Evolutionary conservation across 2,888 invertebrate genomes (phyloP), one percentile per base, ranked within the genome.

Genomic region (Entomobrya proxima): DNA sequence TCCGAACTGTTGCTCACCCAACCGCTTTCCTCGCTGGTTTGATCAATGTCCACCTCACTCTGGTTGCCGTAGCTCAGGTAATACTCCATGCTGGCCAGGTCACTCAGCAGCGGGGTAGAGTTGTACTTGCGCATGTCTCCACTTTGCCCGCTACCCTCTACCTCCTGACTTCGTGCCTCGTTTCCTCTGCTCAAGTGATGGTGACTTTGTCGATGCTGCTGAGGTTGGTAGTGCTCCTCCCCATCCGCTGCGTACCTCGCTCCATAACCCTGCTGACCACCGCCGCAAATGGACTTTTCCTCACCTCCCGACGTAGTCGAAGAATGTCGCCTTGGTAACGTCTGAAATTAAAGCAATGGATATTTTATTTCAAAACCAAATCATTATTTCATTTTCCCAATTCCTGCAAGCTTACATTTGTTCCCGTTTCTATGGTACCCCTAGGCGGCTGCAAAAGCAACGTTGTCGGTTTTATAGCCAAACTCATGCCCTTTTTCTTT

Each of bases 21-120:
- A 0, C 96, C 96, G 91, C 96, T 96, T 92, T 96, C 95, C 92
- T 96, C 96, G 90, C 96, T 74, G 6, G 81, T 82, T 77, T 81
- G 80, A 69, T 80, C 85, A 80, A 85, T 80, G 40, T 85, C 85
- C 18, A 80, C 32, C 13, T 85, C 80, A 47, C 64, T 80, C 58
- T 78, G 78, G 61, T 80, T 86, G n/a, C 61, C 21, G 50, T 76
- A 85, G 21, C 55, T 76, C 55, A 86, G 27, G 72, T 81, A 80
- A 64, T 76, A 86, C 32, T 80, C 80, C 86, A 81, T 86, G 18
- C 64, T 64, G 2, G 79, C 81, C 18, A 86, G 81, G 64, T 86
- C 86, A 24, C 81, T 86, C 4, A 86, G 64, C 44, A 86, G 35
- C 3, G 86, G 86, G 0, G 86, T 86, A 7, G 82, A 82, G 32